A percentile compares a stretch with the other conserved stretches of the same genome.
Conservation (phyloP, 2,888 invertebrate species). For the Brachyopa scutellaris region DNA sequence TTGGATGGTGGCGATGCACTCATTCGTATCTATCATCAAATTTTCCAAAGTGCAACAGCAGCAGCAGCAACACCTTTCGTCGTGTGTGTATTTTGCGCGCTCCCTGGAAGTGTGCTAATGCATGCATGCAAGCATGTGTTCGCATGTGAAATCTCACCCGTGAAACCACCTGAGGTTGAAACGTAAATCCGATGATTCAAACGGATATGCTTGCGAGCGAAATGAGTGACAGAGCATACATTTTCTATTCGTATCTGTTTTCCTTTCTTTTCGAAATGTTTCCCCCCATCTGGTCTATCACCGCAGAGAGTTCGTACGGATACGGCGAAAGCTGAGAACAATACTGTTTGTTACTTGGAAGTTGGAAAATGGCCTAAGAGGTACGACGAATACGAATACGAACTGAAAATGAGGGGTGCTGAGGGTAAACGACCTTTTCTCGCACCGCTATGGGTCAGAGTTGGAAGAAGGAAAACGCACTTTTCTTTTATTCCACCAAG, state of each 20-base stretch:
- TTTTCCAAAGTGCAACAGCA: slow-evolving; percentile 66
- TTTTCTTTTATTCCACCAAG: slow-evolving; percentile 21
- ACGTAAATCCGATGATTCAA: slow-evolving; percentile 66
- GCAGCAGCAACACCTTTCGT: slow-evolving; percentile 49
- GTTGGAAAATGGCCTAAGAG: slow-evolving; percentile 30
- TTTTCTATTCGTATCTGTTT: slow-evolving; percentile 60
- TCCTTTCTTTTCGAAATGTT: slow-evolving; percentile 61
- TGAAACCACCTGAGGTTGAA: slow-evolving; percentile 73
- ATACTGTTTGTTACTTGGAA: slow-evolving; percentile 57
- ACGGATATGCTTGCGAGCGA: slow-evolving; percentile 66
- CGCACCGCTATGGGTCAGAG: slow-evolving; percentile 20
- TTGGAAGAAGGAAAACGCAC: slow-evolving; percentile 38
- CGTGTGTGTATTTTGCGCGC: slow-evolving; percentile 45
- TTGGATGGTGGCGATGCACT: slow-evolving; percentile 61
- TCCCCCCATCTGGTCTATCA: slow-evolving; percentile 40
- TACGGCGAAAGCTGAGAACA: slow-evolving; percentile 58
- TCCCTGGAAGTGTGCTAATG: slow-evolving; percentile 60
- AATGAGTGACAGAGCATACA: slow-evolving; percentile 71
- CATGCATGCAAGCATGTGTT: slow-evolving; percentile 23
- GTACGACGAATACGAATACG: too few relatives aligned
- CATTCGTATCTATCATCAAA: slow-evolving; percentile 65
- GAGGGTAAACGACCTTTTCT: slow-evolving; percentile 64
- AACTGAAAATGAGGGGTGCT: slow-evolving; percentile 44
- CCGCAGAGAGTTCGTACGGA: not conserved
- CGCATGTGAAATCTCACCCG: slow-evolving; percentile 69